phyloP scores from a whole-genome alignment of 2,888 invertebrate genomes.

The Germaria angustata region DNA sequence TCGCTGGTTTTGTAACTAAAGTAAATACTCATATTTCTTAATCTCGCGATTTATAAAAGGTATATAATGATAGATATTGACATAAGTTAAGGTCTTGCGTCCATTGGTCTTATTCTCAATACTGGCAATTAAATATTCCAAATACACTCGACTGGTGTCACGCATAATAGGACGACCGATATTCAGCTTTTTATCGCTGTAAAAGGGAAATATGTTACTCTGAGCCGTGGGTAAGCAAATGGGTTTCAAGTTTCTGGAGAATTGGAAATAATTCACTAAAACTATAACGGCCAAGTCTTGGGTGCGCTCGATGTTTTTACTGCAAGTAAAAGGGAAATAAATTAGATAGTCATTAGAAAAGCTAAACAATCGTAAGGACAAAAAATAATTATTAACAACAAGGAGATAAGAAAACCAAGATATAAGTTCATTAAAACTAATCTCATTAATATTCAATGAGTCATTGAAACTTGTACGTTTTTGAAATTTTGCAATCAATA shows the following conservation, averaged over 20 bases:
- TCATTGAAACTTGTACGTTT: too few species aligned
- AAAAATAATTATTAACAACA: too few species aligned
- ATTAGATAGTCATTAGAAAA: too few species aligned
- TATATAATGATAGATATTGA: constrained; percentile 42
- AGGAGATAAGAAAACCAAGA: too few species aligned
- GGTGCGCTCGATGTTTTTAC: constrained; percentile 25
- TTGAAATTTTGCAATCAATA: too few species aligned
- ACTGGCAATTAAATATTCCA: constrained; percentile 56
- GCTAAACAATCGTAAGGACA: too few species aligned
- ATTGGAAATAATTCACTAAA: constrained; percentile 67
- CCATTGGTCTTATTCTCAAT: constrained; percentile 22
- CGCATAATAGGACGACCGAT: constrained; percentile 47
- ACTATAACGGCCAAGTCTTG: constrained; percentile 64
- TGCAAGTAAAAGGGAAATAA: constrained; percentile 9
- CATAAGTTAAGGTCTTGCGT: constrained; percentile 20
- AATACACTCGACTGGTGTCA: constrained; percentile 16
- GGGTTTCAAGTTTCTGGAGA: constrained; percentile 63
- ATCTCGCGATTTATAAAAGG: constrained; percentile 38
- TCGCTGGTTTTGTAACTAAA: neutral
- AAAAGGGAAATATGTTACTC: constrained; percentile 29
- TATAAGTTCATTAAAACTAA: too few species aligned
- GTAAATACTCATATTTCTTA: constrained; percentile 24
- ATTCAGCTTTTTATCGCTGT: constrained; percentile 22
- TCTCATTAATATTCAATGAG: too few species aligned
- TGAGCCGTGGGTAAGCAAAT: constrained; percentile 67